Conservation (phyloP, 2,797 vertebrate genomes). For the Phoeniculus purpureus region DNA sequence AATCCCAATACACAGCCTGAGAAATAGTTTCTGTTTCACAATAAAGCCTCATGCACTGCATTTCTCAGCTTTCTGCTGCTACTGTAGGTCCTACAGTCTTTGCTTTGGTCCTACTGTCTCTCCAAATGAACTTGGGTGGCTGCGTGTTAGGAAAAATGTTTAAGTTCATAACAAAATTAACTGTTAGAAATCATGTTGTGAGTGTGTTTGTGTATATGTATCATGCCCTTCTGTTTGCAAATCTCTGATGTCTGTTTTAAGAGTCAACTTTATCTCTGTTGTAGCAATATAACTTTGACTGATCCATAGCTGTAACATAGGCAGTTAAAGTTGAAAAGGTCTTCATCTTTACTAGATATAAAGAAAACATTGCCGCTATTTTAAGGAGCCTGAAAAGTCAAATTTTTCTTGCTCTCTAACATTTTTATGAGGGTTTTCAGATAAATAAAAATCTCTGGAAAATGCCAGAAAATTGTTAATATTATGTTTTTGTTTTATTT, state of each 20-base stretch:
- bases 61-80: constrained; percentile 22
- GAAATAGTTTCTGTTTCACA: background rate
- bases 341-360: background rate
- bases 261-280: constrained; percentile 7
- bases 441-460: background rate
- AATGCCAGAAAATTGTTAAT: background rate
- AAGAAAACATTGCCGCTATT: background rate
- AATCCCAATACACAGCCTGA: background rate
- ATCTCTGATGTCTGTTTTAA: constrained; percentile 38
- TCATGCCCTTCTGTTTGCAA: constrained; percentile 48
- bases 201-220: background rate
- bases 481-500: background rate
- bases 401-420: background rate
- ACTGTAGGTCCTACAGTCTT: background rate
- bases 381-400: background rate
- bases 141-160: background rate
- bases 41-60: rapidly evolving
- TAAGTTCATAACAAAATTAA: constrained; percentile 11
- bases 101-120: too few species aligned
- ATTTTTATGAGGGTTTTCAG: background rate
- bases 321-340: background rate
- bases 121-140: background rate
- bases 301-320: background rate
- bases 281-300: background rate
- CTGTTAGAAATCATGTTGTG: constrained; percentile 6